Evolutionary conservation across 2,113 vertebrate genomes (phyloP).

Genomic region (Morone saxatilis): DNA sequence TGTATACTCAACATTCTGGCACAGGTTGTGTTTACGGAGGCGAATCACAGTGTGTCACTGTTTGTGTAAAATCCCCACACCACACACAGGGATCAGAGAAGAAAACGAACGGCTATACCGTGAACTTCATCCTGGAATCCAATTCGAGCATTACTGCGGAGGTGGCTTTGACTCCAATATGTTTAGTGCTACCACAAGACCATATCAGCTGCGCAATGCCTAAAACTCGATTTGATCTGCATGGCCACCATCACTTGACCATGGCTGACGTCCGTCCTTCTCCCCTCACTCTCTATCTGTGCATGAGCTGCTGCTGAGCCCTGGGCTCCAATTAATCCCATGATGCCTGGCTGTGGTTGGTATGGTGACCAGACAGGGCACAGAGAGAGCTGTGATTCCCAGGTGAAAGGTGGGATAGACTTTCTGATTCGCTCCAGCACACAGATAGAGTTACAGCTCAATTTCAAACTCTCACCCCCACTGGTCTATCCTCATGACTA

Average conservation of each 20-base stretch:
- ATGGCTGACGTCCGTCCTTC: constrained; percentile 62
- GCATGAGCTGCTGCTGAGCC: constrained; percentile 73
- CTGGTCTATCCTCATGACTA: constrained; percentile 72
- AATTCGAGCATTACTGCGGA: constrained; percentile 60
- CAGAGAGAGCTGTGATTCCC: constrained; percentile 82
- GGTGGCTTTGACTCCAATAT: constrained; percentile 58
- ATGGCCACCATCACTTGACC: constrained; percentile 74
- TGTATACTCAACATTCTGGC: constrained; percentile 49
- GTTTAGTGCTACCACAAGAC: constrained; percentile 61
- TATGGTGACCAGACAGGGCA: constrained; percentile 79
- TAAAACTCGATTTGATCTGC: constrained; percentile 78
- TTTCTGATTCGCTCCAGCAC: constrained; percentile 86
- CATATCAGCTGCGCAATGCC: constrained; percentile 53
- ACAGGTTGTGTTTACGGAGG: constrained; percentile 60
- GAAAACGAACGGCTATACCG: constrained; percentile 47
- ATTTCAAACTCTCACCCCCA: constrained; percentile 78
- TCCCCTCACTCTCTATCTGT: constrained; percentile 45
- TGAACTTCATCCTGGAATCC: constrained; percentile 60
- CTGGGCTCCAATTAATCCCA: constrained; percentile 84
- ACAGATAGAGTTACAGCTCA: constrained; percentile 85
- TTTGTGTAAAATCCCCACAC: constrained; percentile 64
- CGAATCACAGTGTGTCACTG: constrained; percentile 63
- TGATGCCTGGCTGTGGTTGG: constrained; percentile 80
- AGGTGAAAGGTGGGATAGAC: constrained; percentile 89
- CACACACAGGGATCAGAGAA: constrained; percentile 66